phyloP scores from a whole-genome alignment of 1,140 invertebrate genomes.

The Geopemphigus sp. region DNA sequence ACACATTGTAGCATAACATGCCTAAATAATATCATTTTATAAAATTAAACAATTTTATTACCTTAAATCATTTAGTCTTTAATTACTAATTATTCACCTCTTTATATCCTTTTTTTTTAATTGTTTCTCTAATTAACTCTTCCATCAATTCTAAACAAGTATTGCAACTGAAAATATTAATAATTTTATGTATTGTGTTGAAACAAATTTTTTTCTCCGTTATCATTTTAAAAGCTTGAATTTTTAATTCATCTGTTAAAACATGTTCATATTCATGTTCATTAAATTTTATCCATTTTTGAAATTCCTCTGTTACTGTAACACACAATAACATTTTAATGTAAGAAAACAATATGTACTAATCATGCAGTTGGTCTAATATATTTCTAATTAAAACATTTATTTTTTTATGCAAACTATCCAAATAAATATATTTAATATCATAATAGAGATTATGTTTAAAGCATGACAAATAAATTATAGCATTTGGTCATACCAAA shows the following conservation, averaged over 20 bases:
- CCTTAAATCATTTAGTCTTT: neutral
- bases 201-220: constrained; percentile 60
- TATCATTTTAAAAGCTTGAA: constrained; percentile 62
- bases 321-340: constrained; percentile 50
- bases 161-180: constrained; percentile 62
- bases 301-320: constrained; percentile 64
- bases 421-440: too few relatives aligned
- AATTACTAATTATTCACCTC: neutral
- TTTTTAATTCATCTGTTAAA: constrained; percentile 60
- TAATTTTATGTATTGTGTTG: constrained; percentile 59
- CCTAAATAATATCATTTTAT: constrained; percentile 55
- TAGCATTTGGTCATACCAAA: neutral
- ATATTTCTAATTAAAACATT: too few relatives aligned
- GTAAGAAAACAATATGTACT: neutral
- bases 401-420: too few relatives aligned
- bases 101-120: constrained; percentile 23
- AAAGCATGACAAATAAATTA: too few relatives aligned
- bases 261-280: constrained; percentile 55
- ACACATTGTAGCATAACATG: constrained; percentile 64
- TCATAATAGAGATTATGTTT: too few relatives aligned
- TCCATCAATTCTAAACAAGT: constrained; percentile 55
- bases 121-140: constrained; percentile 26
- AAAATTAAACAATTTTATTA: neutral
- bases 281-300: constrained; percentile 57
- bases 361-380: too few relatives aligned